phyloP scores from a whole-genome alignment of 2,113 vertebrate species.

The Labrus mixtus region DNA sequence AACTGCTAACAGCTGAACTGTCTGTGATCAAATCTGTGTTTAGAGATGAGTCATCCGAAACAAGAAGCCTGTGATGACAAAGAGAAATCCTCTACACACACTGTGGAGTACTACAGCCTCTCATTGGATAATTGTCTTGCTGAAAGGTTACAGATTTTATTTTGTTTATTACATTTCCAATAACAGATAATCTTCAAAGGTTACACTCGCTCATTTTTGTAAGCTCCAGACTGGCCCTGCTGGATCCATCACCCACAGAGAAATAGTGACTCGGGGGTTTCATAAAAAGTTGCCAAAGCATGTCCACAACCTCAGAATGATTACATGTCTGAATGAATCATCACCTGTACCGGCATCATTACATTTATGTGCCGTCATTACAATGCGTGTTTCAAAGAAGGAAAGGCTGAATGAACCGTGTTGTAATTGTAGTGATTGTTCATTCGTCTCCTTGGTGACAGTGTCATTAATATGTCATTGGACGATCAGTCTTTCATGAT shows the following conservation, averaged over 20 bases:
- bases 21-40: slow-evolving; percentile 16
- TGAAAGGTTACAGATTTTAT: slow-evolving; percentile 18
- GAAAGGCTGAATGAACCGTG: background rate
- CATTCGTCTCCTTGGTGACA: background rate
- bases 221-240: background rate
- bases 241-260: background rate
- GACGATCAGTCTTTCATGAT: slow-evolving; percentile 9
- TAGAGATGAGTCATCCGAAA: slow-evolving; percentile 28
- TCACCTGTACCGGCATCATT: slow-evolving; percentile 8
- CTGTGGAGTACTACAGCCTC: background rate
- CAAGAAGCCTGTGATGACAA: slow-evolving; percentile 8
- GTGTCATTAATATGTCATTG: background rate
- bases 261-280: background rate
- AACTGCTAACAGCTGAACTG: background rate
- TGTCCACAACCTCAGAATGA: slow-evolving; percentile 5
- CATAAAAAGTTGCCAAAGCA: background rate
- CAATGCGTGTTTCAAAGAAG: background rate
- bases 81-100: background rate
- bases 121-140: slow-evolving; percentile 4
- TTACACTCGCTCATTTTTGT: slow-evolving; percentile 6
- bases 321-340: slow-evolving; percentile 2
- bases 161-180: slow-evolving; percentile 11
- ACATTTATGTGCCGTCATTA: slow-evolving; percentile 1
- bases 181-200: background rate
- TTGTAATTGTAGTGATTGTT: slow-evolving; percentile 1